These are phyloP conservation scores for Adelosebastes latens DNA, from an alignment of 2,797 vertebrate species.

Conservation along the genomic window DNA sequence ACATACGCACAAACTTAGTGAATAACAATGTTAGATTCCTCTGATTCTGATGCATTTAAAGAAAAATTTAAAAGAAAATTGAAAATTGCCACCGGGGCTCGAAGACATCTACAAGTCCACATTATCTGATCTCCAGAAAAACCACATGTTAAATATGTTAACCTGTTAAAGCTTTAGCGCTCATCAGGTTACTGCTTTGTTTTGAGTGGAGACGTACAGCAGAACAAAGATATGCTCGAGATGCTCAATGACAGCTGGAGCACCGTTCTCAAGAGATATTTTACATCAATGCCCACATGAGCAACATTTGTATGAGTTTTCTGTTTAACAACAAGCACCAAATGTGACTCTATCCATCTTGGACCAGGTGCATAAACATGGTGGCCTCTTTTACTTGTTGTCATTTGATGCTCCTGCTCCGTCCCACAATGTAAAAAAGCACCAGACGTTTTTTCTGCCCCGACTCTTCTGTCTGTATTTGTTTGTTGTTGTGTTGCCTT, in stretches of 20 bases:
- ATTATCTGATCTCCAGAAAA: neutral
- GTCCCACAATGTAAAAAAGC: neutral
- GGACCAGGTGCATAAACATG: neutral
- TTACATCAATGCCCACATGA: neutral
- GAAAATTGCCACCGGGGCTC: neutral
- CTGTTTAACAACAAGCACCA: neutral
- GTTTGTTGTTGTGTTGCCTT: conserved; percentile 23
- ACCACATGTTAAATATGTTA: neutral
- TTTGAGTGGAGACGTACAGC: neutral
- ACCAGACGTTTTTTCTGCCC: neutral
- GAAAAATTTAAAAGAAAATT: neutral
- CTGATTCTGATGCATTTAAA: neutral
- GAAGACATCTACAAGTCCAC: neutral
- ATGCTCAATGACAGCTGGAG: neutral
- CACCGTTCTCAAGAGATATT: neutral
- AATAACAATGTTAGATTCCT: neutral
- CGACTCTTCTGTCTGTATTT: neutral
- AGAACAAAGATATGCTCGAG: neutral
- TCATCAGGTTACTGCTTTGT: neutral
- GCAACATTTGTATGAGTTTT: neutral
- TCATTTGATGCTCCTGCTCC: neutral
- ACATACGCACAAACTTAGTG: neutral
- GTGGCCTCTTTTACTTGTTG: neutral
- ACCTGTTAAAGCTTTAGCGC: neutral
- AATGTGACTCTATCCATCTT: neutral